Base-by-base conservation (phyloP, 2,888 invertebrate genomes). In the Serripes groenlandicus region DNA sequence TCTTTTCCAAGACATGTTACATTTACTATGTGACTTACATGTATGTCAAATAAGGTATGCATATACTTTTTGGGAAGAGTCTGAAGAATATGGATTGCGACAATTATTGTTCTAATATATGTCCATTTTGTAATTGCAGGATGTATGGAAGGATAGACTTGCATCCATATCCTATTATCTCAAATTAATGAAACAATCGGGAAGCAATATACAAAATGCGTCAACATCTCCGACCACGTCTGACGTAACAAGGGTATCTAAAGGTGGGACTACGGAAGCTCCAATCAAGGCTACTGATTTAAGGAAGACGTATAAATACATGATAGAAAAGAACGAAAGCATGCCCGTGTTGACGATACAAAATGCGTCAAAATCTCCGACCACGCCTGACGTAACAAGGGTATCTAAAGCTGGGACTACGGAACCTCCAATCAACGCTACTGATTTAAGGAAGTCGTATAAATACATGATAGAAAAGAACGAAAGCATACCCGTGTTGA, bases 401-500 rank as follows among this genome's bases (percentile, higher is more conserved):
- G 35, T 30, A 2, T 32, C 56, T 1, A 56, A 68, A n/a, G 66
- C n/a, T 2, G 68, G 32, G 2, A 54, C 35, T 42, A 30, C n/a
- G 3, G 32, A 18, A 21, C 23, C 5, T 21, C 5, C 9, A 62
- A 32, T 60, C 4, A 37, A 56, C 28, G 49, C 42, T 5, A 9
- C 37, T 23, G 23, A 37, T 23, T 60, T 69, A 11, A 52, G 75
- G 37, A 73, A 76, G 49, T 37, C 42, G 30, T 69, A 75, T 1
- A 85, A 72, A 69, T 37, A 37, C 7, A 37, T 49, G 64, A 81
- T 86, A 32, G 23, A 81, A 7, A 26, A 35, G 26, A 80, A 83
- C 34, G 60, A 83, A 54, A 64, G 78, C 1, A 30, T 69, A 30
- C 88, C 90, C 0, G 66, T 92, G 18, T 54, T 92, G n/a, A 91